These are phyloP conservation scores for Callocephalon fimbriatum DNA, from an alignment of 2,113 vertebrate species.

Conservation along the genomic window DNA sequence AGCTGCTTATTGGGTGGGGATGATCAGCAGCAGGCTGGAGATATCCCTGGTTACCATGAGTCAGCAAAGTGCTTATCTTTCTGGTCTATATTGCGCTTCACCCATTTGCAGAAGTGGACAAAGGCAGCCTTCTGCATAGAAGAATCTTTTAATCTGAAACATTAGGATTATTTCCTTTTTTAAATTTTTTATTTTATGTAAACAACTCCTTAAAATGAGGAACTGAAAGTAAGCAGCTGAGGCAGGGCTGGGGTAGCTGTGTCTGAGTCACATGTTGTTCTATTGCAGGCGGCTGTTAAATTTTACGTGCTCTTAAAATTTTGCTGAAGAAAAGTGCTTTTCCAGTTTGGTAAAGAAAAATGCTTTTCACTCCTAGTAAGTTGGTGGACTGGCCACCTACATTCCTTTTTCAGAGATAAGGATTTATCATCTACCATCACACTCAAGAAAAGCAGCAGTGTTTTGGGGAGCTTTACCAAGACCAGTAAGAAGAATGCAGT, in stretches of 20 bases:
- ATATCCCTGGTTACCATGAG: neutral
- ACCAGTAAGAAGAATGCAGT: neutral
- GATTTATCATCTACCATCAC: neutral
- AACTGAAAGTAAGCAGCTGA: conserved; percentile 23
- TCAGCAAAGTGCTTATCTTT: neutral
- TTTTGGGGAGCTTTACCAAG: neutral
- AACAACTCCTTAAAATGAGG: neutral
- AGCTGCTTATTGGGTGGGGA: neutral
- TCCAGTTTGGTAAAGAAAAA: neutral
- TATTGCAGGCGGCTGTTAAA: neutral
- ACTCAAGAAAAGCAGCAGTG: neutral
- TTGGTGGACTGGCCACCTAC: neutral
- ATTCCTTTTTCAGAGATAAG: neutral
- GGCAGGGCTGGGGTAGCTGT: neutral
- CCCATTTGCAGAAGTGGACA: neutral
- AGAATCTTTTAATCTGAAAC: neutral
- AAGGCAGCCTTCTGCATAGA: neutral
- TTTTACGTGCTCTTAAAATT: neutral
- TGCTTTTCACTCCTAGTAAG: neutral
- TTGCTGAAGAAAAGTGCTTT: neutral
- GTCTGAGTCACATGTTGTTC: neutral
- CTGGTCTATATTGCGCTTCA: neutral
- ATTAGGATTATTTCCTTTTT: neutral
- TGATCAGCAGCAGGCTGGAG: neutral
- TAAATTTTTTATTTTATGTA: neutral